Evolutionary conservation across 1,140 invertebrate species (phyloP), one percentile per base, ranked within the genome.

Genomic region (Drosophila chauvacae): DNA sequence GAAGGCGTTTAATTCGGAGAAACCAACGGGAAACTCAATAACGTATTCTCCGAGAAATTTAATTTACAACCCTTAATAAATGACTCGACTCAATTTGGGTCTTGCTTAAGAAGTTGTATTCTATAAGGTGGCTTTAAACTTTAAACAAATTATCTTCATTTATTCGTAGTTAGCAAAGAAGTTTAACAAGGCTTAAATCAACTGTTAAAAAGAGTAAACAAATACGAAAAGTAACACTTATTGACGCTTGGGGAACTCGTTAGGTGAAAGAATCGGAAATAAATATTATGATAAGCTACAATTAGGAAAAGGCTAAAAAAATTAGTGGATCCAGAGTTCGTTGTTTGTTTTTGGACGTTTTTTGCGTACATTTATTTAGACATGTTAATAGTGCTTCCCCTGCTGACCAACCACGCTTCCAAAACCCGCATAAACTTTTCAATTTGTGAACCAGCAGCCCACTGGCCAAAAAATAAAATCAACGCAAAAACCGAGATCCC

Each of bases 391-490:
- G 76, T 37, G 26, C 62, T 26, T 4, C n/a, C 18, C 62, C 28
- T 28, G 33, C 28, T 18, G 30, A 4, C 23, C 14, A 42, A 30
- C 64, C 37, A 13, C 10, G 16, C 10, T n/a, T 20, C 28, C 26
- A 65, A 39, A 66, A 35, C 37, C 28, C 57, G 26, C 50, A 65
- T 51, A 65, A 87, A 87, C 83, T 80, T 88, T 87, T 87, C 83
- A 88, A 87, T 87, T 83, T 87, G 80, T 63, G n/a, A 56, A 42
- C 48, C 56, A 69, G 56, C 47, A 71, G 60, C 74, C 56, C 59
- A 33, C 48, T 57, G 20, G 45, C 13, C 18, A 33, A 63, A 62
- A 76, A 33, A 51, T 37, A 47, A 66, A 26, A 59, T 47, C 55
- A 30, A 59, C 42, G 51, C 66, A 58, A 74, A 79, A 78, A 79